phyloP scores from a whole-genome alignment of 2,797 vertebrate genomes.

The Artibeus jamaicensis region DNA sequence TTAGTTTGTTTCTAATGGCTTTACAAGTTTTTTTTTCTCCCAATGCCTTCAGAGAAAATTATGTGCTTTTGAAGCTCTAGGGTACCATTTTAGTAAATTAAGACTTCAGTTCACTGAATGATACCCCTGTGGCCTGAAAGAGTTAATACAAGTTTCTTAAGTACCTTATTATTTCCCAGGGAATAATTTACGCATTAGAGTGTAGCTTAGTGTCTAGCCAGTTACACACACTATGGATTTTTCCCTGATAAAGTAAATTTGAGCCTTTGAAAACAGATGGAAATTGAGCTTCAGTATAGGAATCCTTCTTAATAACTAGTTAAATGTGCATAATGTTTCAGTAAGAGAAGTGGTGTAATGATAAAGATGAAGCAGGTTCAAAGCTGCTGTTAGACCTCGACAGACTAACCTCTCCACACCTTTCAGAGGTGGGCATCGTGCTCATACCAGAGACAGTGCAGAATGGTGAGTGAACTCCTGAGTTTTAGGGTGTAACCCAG shows the following conservation, averaged over 20 bases:
- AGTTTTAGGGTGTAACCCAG: neutral
- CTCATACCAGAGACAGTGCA: neutral
- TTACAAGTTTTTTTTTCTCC: neutral
- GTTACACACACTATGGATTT: neutral
- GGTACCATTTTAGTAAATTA: slow-evolving; percentile 61
- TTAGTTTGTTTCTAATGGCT: slow-evolving; percentile 37
- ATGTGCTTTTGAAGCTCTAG: slow-evolving; percentile 19
- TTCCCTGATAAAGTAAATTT: neutral
- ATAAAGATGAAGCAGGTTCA: neutral
- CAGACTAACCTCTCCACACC: neutral
- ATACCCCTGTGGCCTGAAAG: slow-evolving; percentile 50
- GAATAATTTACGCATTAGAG: slow-evolving; percentile 28
- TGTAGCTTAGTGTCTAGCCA: neutral
- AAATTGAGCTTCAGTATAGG: neutral
- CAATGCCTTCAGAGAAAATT: slow-evolving; percentile 17
- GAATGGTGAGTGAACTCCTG: neutral
- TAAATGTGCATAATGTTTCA: neutral
- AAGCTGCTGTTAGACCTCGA: neutral
- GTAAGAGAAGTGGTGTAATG: neutral
- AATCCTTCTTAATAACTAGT: slow-evolving; percentile 2
- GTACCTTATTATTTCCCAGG: slow-evolving; percentile 45
- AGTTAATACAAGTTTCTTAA: slow-evolving; percentile 68
- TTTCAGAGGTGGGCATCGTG: neutral
- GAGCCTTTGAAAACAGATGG: neutral
- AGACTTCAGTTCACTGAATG: slow-evolving; percentile 42